phyloP scores from a whole-genome alignment of 92 coral and sea anemone species.

The Diadumene lineata region DNA sequence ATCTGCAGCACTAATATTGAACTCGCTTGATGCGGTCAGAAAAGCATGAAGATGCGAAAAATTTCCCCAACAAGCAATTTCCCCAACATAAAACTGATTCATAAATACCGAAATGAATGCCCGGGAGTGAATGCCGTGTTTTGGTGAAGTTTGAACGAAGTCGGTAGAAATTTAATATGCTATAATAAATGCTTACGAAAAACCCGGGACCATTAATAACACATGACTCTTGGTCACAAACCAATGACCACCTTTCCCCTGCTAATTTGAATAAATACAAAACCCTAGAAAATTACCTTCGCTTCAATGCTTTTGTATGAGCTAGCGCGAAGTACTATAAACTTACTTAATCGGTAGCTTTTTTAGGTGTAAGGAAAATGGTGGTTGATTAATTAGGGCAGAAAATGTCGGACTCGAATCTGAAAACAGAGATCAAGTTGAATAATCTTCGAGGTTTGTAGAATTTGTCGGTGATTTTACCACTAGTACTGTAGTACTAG shows the following conservation, averaged over 20 bases:
- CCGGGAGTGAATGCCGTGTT: not conserved
- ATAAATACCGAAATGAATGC: too few species aligned
- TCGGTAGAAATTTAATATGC: conserved; percentile 3
- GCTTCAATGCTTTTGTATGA: conserved; percentile 22
- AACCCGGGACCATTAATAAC: conserved; percentile 32
- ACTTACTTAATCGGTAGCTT: not conserved
- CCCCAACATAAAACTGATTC: too few species aligned
- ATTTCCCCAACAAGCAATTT: too few species aligned
- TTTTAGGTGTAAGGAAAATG: not conserved
- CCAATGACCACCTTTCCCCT: conserved; percentile 11
- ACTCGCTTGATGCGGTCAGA: too few species aligned
- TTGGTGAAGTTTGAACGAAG: not conserved
- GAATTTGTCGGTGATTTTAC: conserved; percentile 26
- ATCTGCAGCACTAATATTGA: too few species aligned
- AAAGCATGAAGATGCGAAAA: too few species aligned
- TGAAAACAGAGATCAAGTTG: conserved; percentile 62
- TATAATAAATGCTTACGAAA: not conserved
- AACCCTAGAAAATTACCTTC: conserved; percentile 7
- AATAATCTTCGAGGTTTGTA: conserved; percentile 67
- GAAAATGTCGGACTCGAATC: conserved; percentile 37
- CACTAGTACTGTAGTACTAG: too few species aligned
- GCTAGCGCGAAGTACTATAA: not conserved
- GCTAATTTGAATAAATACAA: conserved; percentile 26
- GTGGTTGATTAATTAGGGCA: not conserved
- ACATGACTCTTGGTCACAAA: not conserved